A percentile compares a stretch with the other conserved stretches of the same genome.
Evolutionary conservation across 2,797 vertebrate species (phyloP).

Genomic region (Iguana delicatissima): DNA sequence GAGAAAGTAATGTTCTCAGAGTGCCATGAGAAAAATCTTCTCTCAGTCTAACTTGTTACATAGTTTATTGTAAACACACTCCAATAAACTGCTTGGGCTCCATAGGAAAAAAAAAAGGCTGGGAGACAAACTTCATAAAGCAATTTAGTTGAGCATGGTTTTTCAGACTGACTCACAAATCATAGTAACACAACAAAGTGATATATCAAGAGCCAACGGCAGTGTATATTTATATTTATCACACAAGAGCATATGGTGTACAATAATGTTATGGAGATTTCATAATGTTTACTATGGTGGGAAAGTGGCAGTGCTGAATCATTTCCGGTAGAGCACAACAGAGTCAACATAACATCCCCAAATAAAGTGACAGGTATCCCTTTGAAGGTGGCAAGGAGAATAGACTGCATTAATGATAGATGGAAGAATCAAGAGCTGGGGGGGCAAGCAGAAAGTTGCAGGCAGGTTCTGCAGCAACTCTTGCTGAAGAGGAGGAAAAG

Average conservation of each 20-base stretch:
- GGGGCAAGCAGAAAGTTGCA: neutral
- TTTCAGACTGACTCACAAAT: conserved; percentile 8
- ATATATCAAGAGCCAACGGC: conserved; percentile 28
- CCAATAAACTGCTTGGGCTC: neutral
- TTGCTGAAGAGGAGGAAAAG: neutral
- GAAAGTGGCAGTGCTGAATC: conserved; percentile 25
- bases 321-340: neutral
- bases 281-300: conserved; percentile 7
- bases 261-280: neutral
- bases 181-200: neutral
- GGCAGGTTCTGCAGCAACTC: fast-evolving
- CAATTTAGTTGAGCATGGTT: too few relatives aligned
- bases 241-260: neutral
- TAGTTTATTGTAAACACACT: too few relatives aligned
- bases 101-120: neutral
- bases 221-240: conserved; percentile 12
- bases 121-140: neutral
- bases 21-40: neutral
- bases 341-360: neutral
- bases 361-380: neutral
- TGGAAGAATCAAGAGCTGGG: neutral
- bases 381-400: neutral
- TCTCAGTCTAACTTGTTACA: neutral
- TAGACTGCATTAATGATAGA: neutral
- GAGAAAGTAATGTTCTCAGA: neutral